Evolutionary conservation across 2,888 invertebrate genomes (phyloP).

Genomic region (Troglohyphantes excavatus): DNA sequence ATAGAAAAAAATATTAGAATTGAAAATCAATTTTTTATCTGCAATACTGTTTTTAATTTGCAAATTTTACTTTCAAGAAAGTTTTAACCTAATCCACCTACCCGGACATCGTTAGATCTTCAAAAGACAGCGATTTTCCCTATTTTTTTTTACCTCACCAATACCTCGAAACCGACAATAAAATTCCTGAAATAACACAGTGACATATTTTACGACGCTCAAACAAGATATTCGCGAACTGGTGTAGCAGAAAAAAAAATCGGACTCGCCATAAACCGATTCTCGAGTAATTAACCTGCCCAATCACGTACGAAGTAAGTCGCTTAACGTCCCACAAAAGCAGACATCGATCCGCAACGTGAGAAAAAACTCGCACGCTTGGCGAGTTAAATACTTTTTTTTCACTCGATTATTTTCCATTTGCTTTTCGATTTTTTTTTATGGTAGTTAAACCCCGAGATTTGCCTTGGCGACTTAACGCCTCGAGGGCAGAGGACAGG

Average conservation of each 20-base stretch:
- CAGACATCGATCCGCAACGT: constrained; percentile 32
- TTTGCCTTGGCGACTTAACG: background rate
- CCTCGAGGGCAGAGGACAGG: constrained; percentile 2
- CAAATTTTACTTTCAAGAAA: too few species aligned
- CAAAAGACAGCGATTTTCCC: too few species aligned
- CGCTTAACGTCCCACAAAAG: constrained; percentile 14
- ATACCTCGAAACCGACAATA: background rate
- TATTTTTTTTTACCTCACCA: background rate
- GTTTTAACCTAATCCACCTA: too few species aligned
- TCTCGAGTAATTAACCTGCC: constrained; percentile 43
- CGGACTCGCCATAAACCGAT: constrained; percentile 12
- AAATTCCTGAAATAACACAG: constrained; percentile 59
- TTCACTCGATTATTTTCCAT: background rate
- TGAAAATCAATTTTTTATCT: too few species aligned
- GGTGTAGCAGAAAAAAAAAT: background rate
- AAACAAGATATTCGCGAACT: constrained; percentile 4
- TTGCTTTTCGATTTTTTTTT: background rate
- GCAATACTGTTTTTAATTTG: too few species aligned
- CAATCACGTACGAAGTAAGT: constrained; percentile 45
- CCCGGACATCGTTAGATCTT: too few species aligned
- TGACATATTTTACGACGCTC: constrained; percentile 73
- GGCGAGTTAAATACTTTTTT: constrained; percentile 6
- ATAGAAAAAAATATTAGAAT: too few species aligned
- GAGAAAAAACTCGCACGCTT: constrained; percentile 48
- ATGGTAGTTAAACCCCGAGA: constrained; percentile 37